Evolutionary conservation across 2,888 invertebrate species (phyloP).

Genomic region (Hydraecia micacea): DNA sequence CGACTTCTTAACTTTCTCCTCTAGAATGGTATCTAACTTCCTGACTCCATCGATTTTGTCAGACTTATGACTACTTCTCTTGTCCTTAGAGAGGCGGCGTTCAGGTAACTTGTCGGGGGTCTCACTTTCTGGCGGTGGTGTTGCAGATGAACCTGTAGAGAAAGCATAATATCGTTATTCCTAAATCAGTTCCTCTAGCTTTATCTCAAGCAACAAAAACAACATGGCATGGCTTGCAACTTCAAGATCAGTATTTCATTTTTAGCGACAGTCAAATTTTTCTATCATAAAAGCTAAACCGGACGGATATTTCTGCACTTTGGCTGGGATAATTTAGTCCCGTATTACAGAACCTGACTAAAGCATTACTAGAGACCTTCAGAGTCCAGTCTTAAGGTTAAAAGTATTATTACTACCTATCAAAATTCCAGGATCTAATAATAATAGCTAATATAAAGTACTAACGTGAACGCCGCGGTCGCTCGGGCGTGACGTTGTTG

Average conservation of each 20-base stretch:
- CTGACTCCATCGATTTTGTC: conserved; percentile 80
- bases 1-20: conserved; percentile 80
- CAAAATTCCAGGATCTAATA: background rate
- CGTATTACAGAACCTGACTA: too few relatives aligned
- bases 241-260: background rate
- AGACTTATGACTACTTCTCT: conserved; percentile 79
- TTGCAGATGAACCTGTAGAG: conserved; percentile 81
- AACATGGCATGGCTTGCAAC: background rate
- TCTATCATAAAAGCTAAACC: too few relatives aligned
- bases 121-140: conserved; percentile 81
- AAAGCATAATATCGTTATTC: background rate
- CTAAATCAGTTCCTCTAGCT: background rate
- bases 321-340: background rate
- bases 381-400: background rate
- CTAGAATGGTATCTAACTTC: conserved; percentile 80
- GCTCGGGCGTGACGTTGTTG: conserved; percentile 65
- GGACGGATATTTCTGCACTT: background rate
- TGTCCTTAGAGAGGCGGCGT: conserved; percentile 80
- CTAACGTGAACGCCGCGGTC: conserved; percentile 64
- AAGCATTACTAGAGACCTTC: too few relatives aligned
- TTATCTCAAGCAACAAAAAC: background rate
- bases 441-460: conserved; percentile 12
- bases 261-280: background rate
- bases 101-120: conserved; percentile 83
- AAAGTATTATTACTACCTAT: background rate